Base-by-base conservation (phyloP, 2,113 vertebrate genomes). In the Aspidoscelis tigris region DNA sequence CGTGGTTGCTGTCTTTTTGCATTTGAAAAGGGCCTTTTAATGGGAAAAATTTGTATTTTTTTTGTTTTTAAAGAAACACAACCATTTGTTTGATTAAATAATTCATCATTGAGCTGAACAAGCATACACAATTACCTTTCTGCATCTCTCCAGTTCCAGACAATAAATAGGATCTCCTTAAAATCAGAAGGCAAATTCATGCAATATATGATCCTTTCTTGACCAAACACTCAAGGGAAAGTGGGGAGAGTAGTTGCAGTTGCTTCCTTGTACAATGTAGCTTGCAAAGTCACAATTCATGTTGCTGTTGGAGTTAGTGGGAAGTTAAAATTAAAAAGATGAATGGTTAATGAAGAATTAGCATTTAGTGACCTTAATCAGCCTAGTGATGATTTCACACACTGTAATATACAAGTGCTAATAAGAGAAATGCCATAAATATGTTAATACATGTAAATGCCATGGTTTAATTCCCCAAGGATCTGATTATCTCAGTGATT, bases 161-260 rank as follows among this genome's bases (percentile, higher is more conserved):
- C 79, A 75, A 76, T 78, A 89, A 90, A 89, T 24, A 84, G 78
- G n/a, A 9, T 50, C 47, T 50, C 47, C 47, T 87, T 90, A 83
- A 22, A 88, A 70, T 90, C 88, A 84, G 86, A 75, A 50, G n/a
- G 69, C 18, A 69, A 81, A 69, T 58, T 69, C 50, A 76, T n/a
- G 53, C 21, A 58, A 81, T 18, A 20, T 53, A 82, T 86, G 26
- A 84, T 76, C 84, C 72, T 39, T 80, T 77, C 21, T 85, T 66
- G 82, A 85, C 16, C 74, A 61, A 61, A 18, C 58, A 14, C 58
- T 18, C 58, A 61, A 61, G 14, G 14, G 58, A 3, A 3, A 14
- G 55, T 2, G 18, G 14, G 58, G 18, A 61, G 58, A 61, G 6
- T 33, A 69, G 11, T n/a, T 41, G 11, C 69, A 10, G 41, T 26